Evolutionary conservation across 92 coral and sea anemone species (phyloP), one percentile per base, ranked within the genome.

Genomic region (Phymanthus crucifer): DNA sequence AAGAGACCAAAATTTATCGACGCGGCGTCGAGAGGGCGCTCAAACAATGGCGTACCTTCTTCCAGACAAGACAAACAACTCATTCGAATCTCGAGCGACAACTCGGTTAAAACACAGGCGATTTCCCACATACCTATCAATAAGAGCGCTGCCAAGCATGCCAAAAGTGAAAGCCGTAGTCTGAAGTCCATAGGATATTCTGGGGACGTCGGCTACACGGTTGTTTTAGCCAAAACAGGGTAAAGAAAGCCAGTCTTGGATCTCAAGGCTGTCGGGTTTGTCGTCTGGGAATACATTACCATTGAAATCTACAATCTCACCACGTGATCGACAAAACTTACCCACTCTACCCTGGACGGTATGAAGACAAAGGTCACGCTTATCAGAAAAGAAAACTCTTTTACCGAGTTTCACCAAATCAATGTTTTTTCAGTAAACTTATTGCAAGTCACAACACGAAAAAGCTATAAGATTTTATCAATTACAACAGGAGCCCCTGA

Each of bases 111-210:
- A 43, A 35, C 46, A 47, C 17, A 18, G 72, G 14, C 56, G 34
- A 61, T 65, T 64, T 77, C 16, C 29, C 35, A 64, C 81, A 50
- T 66, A 77, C 81, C 81, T 29, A 77, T 77, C 81, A 77, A 38
- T 47, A 77, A 37, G 7, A 77, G 72, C 29, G 40, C 72, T 38
- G 56, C 81, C 38, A 77, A 71, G 45, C 72, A 66, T 64, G 81
- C 72, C 81, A 77, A 61, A 77, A 77, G 72, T 38, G 68, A 77
- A 77, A 56, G 56, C 68, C 46, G 40, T 21, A 77, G 81, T 77
- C 72, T 77, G 72, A 37, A 77, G 81, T 77, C 81, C 81, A 77
- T 77, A 52, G 72, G 81, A 77, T 50, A 77, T 66, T 70, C 72
- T 61, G 36, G 69, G 80, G 36, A 77, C 69, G 81, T 21, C 81